Base-by-base conservation (phyloP, 1,140 invertebrate genomes). In the Carposina sasakii region DNA sequence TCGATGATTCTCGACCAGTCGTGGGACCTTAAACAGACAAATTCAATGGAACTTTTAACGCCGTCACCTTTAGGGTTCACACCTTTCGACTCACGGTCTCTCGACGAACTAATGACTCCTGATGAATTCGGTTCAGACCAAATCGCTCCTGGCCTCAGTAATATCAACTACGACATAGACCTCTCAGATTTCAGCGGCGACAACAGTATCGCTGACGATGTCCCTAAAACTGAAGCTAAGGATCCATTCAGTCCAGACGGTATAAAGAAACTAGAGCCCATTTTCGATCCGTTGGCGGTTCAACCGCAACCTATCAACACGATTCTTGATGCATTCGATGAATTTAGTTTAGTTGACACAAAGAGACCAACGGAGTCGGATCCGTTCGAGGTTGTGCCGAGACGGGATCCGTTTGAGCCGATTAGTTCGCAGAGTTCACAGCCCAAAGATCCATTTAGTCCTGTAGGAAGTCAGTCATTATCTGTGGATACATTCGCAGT, bases 121-220 rank as follows among this genome's bases (percentile, higher is more conserved):
- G 89, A 91, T 56, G 88, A 90, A 21, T 82, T 85, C 45, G 85
- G 67, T 4, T 68, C 65, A 0, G 79, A 82, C n/a, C 66, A 86
- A 20, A 64, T 87, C 26, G 75, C 83, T 1, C 85, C 87, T 1
- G 89, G 88, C 1, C 63, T 92, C 10, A 89, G 88, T n/a, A 89
- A 89, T 61, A 88, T 92, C 16, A 92, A 91, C 72, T 92, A 91
- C 60, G 91, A 92, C 53, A 91, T 92, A 34, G 90, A 91, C 65
- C 76, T 91, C 37, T 92, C 90, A 2, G 91, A 92, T 72, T 79
- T 90, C 23, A 92, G 90, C 55, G 88, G 86, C 0, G 90, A 92
- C 3, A 91, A 90, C 60, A 91, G 90, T 52, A 74, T 87, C 13
- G 87, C 88, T 2, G 90, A 91, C 28, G 89, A 90, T 31, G 49